These are phyloP conservation scores for Oreocharis arfaki DNA, from an alignment of 2,113 vertebrate species.

Conservation along the genomic window DNA sequence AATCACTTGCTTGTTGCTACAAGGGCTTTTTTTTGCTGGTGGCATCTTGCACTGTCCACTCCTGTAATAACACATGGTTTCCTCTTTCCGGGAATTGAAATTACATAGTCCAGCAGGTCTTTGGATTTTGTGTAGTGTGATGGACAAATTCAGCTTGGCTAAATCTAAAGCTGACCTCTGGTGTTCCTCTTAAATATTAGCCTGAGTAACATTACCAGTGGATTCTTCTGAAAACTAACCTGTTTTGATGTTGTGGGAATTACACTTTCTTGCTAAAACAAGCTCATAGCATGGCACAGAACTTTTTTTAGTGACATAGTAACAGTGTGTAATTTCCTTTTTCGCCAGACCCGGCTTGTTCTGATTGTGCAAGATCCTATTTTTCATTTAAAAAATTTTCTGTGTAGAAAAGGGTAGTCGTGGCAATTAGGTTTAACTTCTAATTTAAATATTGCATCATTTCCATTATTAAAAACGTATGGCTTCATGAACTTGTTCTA, in stretches of 20 bases:
- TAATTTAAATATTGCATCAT: slow-evolving; percentile 36
- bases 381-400: not conserved
- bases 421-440: slow-evolving; percentile 2
- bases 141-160: not conserved
- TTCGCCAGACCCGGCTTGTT: not conserved
- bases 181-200: not conserved
- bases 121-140: not conserved
- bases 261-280: not conserved
- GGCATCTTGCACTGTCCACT: not conserved
- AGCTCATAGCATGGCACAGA: not conserved
- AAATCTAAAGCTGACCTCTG: not conserved
- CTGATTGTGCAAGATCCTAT: slow-evolving; percentile 13
- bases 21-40: not conserved
- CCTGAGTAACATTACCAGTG: not conserved
- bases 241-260: not conserved
- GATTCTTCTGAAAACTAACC: not conserved
- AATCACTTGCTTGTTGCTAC: not conserved
- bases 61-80: not conserved
- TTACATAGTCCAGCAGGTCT: not conserved
- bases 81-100: not conserved
- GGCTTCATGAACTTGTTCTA: not conserved
- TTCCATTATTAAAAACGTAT: slow-evolving; percentile 16
- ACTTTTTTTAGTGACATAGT: not conserved
- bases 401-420: slow-evolving; percentile 1
- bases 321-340: not conserved